Evolutionary conservation across 2,113 vertebrate genomes (phyloP), one percentile per base, ranked within the genome.

Genomic region (Columba janthina): DNA sequence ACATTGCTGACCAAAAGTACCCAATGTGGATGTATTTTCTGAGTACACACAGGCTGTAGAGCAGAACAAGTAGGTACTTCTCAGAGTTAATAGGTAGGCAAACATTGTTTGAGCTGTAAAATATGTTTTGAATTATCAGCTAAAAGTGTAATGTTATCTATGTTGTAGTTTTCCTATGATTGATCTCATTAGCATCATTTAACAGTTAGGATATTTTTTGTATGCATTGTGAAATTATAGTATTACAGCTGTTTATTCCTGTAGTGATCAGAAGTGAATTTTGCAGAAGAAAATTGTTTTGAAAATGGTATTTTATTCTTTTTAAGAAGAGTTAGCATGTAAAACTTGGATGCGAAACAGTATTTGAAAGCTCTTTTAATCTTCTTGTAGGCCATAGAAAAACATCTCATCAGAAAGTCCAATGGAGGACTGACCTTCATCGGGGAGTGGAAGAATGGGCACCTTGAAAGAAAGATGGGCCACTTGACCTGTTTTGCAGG

Each of bases 391-490:
- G 99, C 99, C 85, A 99, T 99, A 85, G 99, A 99, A 96, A 99
- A 99, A 66, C 99, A 99, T 96, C 99, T 99, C 89, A 98, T 99
- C 94, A 99, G 99, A 66, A 99, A 99, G 93, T 99, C 99, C 85
- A 99, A 98, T 34, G 98, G 99, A n/a, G 99, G 99, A 15, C 98
- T 99, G 89, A 99, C 99, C 14, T 99, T 99, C 94, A 99, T 99
- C 61, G 99, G 99, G 2, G 99, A 99, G 95, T 99, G 99, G 99
- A 99, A 99, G 97, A 99, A 99, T 1, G 99, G 99, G 11, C 99
- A 99, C 97, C 98, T 99, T 94, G 99, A 99, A 95, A 98, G 99
- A 94, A 99, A 99, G 97, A 99, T 99, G 99, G 99, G 99, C 71
- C 99, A 99, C 96, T 98, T 99, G 97, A 99, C 99, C 62, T 99